Evolutionary conservation across 2,113 vertebrate genomes (phyloP).

Genomic region (Onychostruthus taczanowskii): DNA sequence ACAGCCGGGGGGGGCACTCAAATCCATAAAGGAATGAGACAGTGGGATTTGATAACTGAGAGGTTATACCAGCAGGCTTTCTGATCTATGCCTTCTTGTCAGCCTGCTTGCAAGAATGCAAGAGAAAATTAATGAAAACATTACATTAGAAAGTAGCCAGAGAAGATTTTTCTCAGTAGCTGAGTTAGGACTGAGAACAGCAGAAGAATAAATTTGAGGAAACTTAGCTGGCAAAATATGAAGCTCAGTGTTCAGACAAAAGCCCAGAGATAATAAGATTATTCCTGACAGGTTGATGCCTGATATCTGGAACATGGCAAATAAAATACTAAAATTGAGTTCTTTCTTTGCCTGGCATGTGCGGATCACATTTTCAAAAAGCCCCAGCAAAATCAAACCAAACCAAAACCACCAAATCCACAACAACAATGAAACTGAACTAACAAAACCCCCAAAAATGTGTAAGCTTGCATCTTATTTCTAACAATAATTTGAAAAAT

Average conservation of each 20-base stretch:
- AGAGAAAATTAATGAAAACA: conserved; percentile 22
- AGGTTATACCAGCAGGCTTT: neutral
- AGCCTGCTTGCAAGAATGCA: neutral
- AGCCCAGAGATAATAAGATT: neutral
- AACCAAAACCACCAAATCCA: neutral
- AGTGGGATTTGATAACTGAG: neutral
- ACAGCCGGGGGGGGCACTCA: too few relatives aligned
- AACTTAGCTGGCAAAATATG: neutral
- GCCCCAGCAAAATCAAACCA: neutral
- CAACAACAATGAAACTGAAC: neutral
- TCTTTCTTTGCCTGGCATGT: neutral
- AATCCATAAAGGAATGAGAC: neutral
- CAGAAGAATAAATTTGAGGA: conserved; percentile 23
- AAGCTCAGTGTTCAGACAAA: neutral
- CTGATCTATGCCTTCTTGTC: neutral
- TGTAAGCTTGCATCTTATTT: neutral
- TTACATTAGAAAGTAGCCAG: neutral
- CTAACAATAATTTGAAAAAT: neutral
- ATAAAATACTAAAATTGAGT: neutral
- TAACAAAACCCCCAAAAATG: rapidly evolving
- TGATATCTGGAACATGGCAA: neutral
- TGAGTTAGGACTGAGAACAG: neutral
- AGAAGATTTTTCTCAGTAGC: neutral
- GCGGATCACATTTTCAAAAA: neutral
- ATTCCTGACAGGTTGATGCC: neutral